These are phyloP conservation scores for Spilarctia lutea DNA, from an alignment of 2,888 invertebrate species.

Conservation along the genomic window DNA sequence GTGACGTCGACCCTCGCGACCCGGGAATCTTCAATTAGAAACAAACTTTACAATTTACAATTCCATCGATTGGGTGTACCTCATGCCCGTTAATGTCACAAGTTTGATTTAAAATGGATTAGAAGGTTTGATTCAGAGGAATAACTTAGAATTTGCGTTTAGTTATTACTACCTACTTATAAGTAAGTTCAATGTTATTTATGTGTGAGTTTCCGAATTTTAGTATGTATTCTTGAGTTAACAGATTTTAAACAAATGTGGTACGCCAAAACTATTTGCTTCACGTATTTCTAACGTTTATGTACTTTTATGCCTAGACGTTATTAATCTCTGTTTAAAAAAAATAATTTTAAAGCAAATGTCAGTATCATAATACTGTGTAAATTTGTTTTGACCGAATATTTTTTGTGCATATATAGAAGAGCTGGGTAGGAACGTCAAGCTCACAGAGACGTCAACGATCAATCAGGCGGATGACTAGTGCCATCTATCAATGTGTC, in stretches of 20 bases:
- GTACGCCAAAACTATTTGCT: neutral
- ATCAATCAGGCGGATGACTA: constrained; percentile 81
- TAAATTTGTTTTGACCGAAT: constrained; percentile 18
- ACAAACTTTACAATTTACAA: constrained; percentile 79
- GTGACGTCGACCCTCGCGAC: constrained; percentile 59
- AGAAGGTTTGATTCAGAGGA: constrained; percentile 29
- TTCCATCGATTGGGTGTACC: constrained; percentile 65
- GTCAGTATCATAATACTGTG: neutral
- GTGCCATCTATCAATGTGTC: constrained; percentile 84
- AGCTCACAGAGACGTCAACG: constrained; percentile 73
- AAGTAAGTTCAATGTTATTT: constrained; percentile 10
- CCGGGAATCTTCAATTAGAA: constrained; percentile 81
- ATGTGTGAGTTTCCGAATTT: constrained; percentile 8
- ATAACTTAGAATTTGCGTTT: constrained; percentile 33
- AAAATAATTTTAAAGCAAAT: neutral
- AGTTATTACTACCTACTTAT: constrained; percentile 15
- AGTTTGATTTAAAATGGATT: constrained; percentile 51
- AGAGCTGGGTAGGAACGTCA: constrained; percentile 51
- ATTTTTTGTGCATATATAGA: constrained; percentile 39
- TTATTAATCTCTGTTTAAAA: neutral
- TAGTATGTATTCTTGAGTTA: neutral
- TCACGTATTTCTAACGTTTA: neutral
- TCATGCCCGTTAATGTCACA: constrained; percentile 48
- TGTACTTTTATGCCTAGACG: no score
- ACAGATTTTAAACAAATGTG: neutral